Conservation (phyloP, 2,113 vertebrate genomes). For the Polypterus senegalus region DNA sequence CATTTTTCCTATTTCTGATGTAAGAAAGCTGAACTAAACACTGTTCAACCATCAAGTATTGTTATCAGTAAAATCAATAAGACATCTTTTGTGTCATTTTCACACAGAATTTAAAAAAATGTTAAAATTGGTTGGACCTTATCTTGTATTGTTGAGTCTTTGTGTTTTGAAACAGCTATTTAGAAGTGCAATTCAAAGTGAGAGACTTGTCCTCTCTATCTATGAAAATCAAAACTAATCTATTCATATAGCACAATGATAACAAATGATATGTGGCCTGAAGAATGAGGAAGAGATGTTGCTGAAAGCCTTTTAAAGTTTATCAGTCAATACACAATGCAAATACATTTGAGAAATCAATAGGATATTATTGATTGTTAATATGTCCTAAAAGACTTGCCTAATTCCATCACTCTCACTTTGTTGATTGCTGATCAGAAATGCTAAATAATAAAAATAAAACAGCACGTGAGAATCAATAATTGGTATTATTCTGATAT, state of each 20-base stretch:
- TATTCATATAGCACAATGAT: conserved; percentile 8
- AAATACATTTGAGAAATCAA: conserved; percentile 21
- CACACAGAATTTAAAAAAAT: too few relatives aligned
- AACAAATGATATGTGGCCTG: conserved; percentile 12
- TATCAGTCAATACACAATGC: conserved; percentile 18
- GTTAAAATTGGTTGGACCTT: too few relatives aligned
- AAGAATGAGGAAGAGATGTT: conserved; percentile 8
- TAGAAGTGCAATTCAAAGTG: not conserved
- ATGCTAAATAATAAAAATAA: not conserved
- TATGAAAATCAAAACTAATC: conserved; percentile 13
- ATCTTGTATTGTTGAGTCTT: too few relatives aligned
- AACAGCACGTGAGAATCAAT: too few relatives aligned
- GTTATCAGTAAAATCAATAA: too few relatives aligned
- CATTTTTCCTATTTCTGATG: too few relatives aligned
- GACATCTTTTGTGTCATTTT: too few relatives aligned
- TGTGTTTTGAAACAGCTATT: not conserved
- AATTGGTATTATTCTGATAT: too few relatives aligned
- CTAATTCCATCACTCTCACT: conserved; percentile 13
- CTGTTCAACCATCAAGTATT: too few relatives aligned
- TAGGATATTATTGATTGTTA: conserved; percentile 19
- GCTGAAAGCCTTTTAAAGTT: conserved; percentile 19
- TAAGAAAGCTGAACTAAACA: too few relatives aligned
- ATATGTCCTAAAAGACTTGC: conserved; percentile 15
- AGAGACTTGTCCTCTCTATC: conserved; percentile 3
- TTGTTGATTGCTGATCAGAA: conserved; percentile 18